Conservation (phyloP, 2,797 vertebrate genomes). For the Masticophis lateralis region DNA sequence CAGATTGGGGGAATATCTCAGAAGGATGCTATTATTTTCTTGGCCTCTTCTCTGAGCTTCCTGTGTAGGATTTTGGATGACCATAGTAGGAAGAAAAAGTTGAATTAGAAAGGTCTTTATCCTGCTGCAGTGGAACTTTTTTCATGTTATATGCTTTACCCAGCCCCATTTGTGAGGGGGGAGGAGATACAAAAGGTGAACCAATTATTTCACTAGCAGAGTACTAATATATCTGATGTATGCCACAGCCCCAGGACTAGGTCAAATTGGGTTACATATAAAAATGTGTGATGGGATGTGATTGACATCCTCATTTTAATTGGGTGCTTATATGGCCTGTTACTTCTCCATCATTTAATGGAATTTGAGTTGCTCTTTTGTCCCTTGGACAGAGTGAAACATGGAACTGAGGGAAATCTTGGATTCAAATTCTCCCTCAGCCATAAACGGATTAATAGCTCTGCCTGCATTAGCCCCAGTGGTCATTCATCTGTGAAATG, state of each 20-base stretch:
- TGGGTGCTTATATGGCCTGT: neutral
- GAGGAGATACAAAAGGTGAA: neutral
- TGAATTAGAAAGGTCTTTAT: neutral
- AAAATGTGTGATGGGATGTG: neutral
- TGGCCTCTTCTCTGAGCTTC: neutral
- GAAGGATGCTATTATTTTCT: neutral
- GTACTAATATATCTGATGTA: neutral
- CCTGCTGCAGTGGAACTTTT: neutral
- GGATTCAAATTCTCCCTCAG: neutral
- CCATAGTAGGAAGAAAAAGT: neutral
- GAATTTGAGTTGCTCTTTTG: neutral
- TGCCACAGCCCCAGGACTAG: neutral
- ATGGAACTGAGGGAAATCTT: neutral
- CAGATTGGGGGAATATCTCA: neutral
- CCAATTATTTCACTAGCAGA: neutral
- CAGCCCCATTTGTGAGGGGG: neutral
- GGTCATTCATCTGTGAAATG: neutral
- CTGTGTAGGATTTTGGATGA: neutral
- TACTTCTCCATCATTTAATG: neutral
- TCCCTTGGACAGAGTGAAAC: neutral
- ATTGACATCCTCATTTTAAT: neutral
- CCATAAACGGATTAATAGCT: no score
- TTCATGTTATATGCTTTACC: neutral
- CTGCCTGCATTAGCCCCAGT: neutral
- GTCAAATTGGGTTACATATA: neutral